phyloP scores from a whole-genome alignment of 2,888 invertebrate genomes.

The Frankliniella intonsa region DNA sequence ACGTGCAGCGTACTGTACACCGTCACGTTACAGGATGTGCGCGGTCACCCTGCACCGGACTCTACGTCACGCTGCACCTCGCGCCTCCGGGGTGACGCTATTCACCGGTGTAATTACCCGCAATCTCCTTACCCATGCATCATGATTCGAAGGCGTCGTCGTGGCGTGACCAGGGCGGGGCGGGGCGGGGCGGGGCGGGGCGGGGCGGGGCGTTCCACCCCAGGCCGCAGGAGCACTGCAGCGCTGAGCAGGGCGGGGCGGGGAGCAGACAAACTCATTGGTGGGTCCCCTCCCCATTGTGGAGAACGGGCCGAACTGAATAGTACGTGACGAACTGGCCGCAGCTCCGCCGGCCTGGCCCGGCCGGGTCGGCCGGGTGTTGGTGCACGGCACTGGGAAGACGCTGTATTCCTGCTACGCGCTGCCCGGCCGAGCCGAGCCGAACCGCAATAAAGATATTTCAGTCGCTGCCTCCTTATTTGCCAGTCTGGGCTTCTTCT shows the following conservation, averaged over 20 bases:
- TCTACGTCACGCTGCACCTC: too few species aligned
- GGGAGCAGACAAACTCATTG: background rate
- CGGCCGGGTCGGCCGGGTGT: too few species aligned
- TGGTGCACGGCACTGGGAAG: too few species aligned
- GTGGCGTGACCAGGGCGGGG: background rate
- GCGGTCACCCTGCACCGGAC: too few species aligned
- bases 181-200: background rate
- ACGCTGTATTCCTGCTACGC: background rate
- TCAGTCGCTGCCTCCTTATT: background rate
- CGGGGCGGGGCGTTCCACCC: background rate
- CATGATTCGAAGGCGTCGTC: background rate
- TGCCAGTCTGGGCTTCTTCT: background rate
- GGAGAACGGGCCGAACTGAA: too few species aligned
- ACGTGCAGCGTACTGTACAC: too few species aligned
- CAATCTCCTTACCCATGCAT: slow-evolving; percentile 6
- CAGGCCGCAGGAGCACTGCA: too few species aligned
- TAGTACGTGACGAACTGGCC: too few species aligned
- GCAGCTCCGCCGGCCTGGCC: too few species aligned
- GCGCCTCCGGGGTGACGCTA: too few species aligned
- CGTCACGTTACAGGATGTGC: too few species aligned
- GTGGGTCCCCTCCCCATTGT: too few species aligned
- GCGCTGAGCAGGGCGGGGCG: background rate
- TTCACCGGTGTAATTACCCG: background rate
- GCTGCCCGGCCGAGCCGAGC: background rate
- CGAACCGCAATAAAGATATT: background rate